A percentile compares a stretch with the other conserved stretches of the same genome.
phyloP scores from a whole-genome alignment of 2,888 invertebrate species.

The Diadromus collaris region DNA sequence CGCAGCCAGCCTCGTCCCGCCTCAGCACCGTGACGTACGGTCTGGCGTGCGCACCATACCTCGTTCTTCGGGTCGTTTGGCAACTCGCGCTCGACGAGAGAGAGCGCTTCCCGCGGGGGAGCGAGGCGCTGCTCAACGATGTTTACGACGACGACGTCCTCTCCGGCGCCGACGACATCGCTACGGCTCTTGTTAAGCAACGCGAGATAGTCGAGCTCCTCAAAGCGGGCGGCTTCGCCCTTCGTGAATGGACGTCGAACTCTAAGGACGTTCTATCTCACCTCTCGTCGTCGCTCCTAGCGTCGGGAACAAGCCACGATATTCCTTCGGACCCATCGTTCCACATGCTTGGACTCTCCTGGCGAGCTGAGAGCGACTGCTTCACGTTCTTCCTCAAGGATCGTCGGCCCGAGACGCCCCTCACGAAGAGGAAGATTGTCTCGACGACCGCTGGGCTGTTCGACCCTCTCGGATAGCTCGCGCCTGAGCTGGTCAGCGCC shows the following conservation, averaged over 20 bases:
- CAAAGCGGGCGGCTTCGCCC: slow-evolving; percentile 44
- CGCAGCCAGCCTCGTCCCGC: slow-evolving; percentile 20
- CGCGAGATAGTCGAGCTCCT: slow-evolving; percentile 34
- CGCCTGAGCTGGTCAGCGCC: slow-evolving; percentile 41
- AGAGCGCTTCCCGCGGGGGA: slow-evolving; percentile 2
- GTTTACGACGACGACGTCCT: slow-evolving; percentile 51
- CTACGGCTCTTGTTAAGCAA: slow-evolving; percentile 6
- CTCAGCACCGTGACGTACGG: slow-evolving; percentile 36
- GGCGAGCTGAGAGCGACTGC: slow-evolving; percentile 31
- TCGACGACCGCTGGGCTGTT: slow-evolving; percentile 38
- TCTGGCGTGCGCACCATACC: neutral
- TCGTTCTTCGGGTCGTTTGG: slow-evolving; percentile 44
- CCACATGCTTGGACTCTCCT: slow-evolving; percentile 51
- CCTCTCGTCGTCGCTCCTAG: slow-evolving; percentile 20
- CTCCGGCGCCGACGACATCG: slow-evolving; percentile 40
- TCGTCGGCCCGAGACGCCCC: neutral
- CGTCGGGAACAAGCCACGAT: neutral
- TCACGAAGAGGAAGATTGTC: slow-evolving; percentile 38
- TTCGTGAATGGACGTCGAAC: slow-evolving; percentile 45
- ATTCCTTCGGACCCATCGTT: slow-evolving; percentile 30
- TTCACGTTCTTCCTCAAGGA: slow-evolving; percentile 25
- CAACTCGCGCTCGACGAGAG: slow-evolving; percentile 42
- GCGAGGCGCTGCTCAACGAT: slow-evolving; percentile 10
- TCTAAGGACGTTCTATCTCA: slow-evolving; percentile 10
- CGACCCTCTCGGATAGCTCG: slow-evolving; percentile 38